These are phyloP conservation scores for Hepsetus odoe DNA, from an alignment of 2,113 vertebrate genomes.

Conservation along the genomic window DNA sequence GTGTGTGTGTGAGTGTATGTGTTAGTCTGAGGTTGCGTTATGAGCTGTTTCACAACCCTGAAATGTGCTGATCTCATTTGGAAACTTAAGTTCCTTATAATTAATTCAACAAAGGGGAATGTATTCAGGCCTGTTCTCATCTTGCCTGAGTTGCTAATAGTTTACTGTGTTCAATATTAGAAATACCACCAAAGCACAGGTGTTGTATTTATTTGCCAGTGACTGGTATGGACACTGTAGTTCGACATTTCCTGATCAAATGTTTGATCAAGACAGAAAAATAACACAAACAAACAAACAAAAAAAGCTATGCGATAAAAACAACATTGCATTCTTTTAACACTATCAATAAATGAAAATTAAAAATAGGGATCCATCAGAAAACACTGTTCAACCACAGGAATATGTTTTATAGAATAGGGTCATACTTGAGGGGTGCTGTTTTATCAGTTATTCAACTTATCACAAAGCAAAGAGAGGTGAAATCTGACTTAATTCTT, in stretches of 20 bases:
- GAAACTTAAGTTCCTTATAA: conserved; percentile 61
- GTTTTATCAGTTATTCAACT: background rate
- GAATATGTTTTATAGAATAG: conserved; percentile 2
- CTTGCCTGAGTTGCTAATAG: conserved; percentile 30
- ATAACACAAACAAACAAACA: background rate
- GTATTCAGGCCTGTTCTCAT: conserved; percentile 58
- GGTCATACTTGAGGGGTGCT: background rate
- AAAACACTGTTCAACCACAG: too few relatives aligned
- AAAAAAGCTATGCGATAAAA: background rate
- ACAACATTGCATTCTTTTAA: background rate
- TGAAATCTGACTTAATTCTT: too few relatives aligned
- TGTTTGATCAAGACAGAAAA: conserved; percentile 7
- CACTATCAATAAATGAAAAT: background rate
- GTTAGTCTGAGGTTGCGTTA: conserved; percentile 39
- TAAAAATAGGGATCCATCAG: too few relatives aligned
- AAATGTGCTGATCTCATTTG: conserved; percentile 56
- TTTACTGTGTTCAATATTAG: conserved; percentile 27
- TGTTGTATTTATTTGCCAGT: background rate
- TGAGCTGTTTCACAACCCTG: conserved; percentile 64
- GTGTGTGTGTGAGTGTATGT: conserved; percentile 30
- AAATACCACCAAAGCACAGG: background rate
- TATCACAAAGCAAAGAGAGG: too few relatives aligned
- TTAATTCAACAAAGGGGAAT: conserved; percentile 25
- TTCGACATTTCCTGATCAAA: too few relatives aligned
- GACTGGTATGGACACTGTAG: background rate